Conservation (phyloP, 2,797 vertebrate genomes). For the Xenentodon cancila region DNA sequence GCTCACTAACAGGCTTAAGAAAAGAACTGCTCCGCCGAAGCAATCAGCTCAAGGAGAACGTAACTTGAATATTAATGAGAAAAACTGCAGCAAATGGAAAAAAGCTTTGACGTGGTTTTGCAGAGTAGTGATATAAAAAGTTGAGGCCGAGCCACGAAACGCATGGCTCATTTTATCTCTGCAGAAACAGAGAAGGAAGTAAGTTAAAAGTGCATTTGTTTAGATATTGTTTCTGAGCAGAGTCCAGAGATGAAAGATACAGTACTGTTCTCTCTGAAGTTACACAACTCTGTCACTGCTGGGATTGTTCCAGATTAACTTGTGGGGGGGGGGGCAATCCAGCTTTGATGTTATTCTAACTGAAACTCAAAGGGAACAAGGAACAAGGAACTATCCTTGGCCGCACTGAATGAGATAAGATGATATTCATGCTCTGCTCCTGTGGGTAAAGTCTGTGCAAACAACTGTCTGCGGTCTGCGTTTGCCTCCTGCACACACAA, state of each 20-base stretch:
- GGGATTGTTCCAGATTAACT: conserved; percentile 5
- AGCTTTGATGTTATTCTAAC: conserved; percentile 9
- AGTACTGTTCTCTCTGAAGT: neutral
- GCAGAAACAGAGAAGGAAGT: neutral
- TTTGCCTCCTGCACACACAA: neutral
- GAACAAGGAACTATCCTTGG: conserved; percentile 1
- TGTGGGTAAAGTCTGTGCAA: neutral
- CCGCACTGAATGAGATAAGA: neutral
- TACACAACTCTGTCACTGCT: neutral
- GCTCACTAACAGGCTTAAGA: conserved; percentile 57
- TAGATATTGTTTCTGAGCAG: neutral
- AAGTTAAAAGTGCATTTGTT: neutral
- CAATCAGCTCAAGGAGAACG: conserved; percentile 49
- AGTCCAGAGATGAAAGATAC: neutral
- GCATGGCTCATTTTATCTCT: neutral
- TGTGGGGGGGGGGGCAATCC: neutral
- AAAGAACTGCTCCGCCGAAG: conserved; percentile 51
- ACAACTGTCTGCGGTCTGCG: neutral
- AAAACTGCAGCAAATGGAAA: conserved; percentile 2
- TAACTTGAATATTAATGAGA: conserved; percentile 56
- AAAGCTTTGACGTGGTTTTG: conserved; percentile 5
- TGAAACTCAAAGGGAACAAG: conserved; percentile 5
- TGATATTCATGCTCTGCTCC: neutral
- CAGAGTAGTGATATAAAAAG: neutral
- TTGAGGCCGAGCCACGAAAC: neutral